These are phyloP conservation scores for Elmis aenea DNA, from an alignment of 2,888 invertebrate species.

Conservation along the genomic window DNA sequence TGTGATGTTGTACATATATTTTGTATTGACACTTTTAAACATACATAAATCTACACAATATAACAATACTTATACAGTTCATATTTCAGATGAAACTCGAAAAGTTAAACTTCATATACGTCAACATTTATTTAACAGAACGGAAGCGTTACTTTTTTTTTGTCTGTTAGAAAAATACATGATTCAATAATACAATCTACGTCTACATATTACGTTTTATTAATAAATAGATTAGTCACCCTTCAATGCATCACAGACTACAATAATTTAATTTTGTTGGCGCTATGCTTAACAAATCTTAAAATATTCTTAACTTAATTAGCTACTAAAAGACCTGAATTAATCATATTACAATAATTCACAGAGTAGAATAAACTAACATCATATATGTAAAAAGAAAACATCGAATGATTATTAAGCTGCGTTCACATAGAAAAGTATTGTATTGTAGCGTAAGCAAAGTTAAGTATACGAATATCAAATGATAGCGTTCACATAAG, in stretches of 20 bases:
- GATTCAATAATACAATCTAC: slow-evolving; percentile 39
- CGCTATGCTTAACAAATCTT: slow-evolving; percentile 20
- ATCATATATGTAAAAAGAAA: no score
- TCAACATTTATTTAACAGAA: slow-evolving; percentile 40
- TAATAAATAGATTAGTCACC: slow-evolving; percentile 48
- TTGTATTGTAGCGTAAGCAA: no score
- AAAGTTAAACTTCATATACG: slow-evolving; percentile 38
- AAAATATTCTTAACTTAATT: slow-evolving; percentile 21
- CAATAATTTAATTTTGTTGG: slow-evolving; percentile 39
- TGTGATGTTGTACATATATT: slow-evolving; percentile 42
- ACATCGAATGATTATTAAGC: no score
- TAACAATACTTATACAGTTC: slow-evolving; percentile 40
- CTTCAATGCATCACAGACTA: slow-evolving; percentile 48
- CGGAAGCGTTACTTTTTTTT: slow-evolving; percentile 35
- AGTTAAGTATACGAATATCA: no score
- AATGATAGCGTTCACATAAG: no score
- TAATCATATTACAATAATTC: slow-evolving; percentile 13
- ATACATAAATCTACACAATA: slow-evolving; percentile 38
- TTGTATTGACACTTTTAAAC: slow-evolving; percentile 30
- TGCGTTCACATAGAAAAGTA: no score
- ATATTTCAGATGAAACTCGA: slow-evolving; percentile 33
- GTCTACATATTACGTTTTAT: slow-evolving; percentile 39
- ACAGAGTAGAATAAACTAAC: no score
- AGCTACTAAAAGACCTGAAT: slow-evolving; percentile 20
- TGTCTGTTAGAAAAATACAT: slow-evolving; percentile 43